phyloP scores from a whole-genome alignment of 2,797 vertebrate species.

The Serranus cabrilla region DNA sequence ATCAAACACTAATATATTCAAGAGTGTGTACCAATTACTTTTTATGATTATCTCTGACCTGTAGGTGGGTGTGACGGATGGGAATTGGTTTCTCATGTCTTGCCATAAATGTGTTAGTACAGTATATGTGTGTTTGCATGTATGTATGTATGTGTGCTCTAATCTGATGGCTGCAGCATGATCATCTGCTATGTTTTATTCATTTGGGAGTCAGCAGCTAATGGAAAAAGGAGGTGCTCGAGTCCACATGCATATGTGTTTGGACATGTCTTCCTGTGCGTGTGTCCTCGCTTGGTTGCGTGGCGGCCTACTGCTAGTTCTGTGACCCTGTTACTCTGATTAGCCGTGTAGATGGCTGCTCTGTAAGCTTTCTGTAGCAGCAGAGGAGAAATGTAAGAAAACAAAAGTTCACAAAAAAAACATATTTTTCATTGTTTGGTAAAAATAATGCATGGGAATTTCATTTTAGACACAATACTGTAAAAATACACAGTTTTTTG shows the following conservation, averaged over 20 bases:
- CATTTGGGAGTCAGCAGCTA: conserved; percentile 61
- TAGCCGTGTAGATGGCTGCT: conserved; percentile 50
- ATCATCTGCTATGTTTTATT: conserved; percentile 72
- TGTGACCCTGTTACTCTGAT: conserved; percentile 62
- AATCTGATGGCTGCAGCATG: conserved; percentile 57
- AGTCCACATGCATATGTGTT: conserved; percentile 16
- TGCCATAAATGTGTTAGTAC: conserved; percentile 32
- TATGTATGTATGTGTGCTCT: conserved; percentile 35
- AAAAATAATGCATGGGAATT: no score
- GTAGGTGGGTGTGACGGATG: conserved; percentile 46
- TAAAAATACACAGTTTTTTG: no score
- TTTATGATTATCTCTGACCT: conserved; percentile 72
- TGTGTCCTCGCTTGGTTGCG: conserved; percentile 2
- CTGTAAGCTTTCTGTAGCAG: conserved; percentile 37
- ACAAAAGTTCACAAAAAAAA: background rate
- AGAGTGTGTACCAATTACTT: conserved; percentile 70
- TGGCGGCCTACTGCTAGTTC: conserved; percentile 33
- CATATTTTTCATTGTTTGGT: no score
- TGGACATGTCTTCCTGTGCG: conserved; percentile 2
- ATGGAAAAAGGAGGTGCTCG: conserved; percentile 67
- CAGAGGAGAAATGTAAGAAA: conserved; percentile 21
- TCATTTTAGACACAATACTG: no score
- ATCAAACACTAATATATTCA: conserved; percentile 68
- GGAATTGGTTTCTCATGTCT: conserved; percentile 58
- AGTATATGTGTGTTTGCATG: conserved; percentile 41